Percentiles rank a stretch among this genome's conserved stretches.
Evolutionary conservation across 2,113 vertebrate genomes (phyloP).

Genomic region (Psettodes erumei): DNA sequence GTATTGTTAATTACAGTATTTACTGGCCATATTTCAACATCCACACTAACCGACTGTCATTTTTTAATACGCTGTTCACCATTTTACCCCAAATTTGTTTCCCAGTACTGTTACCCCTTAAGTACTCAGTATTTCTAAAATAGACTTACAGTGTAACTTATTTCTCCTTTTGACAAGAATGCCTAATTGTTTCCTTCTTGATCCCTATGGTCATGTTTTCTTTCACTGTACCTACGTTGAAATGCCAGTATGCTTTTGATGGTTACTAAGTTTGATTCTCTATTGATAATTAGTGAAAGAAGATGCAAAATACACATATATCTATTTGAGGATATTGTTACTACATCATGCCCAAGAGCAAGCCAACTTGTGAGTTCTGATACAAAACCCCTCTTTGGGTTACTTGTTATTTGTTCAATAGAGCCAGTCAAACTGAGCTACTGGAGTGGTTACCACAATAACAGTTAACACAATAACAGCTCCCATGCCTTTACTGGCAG

Average conservation of each 20-base stretch:
- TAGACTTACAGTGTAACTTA: background rate
- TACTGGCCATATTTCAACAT: background rate
- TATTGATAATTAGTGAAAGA: background rate
- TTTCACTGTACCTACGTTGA: background rate
- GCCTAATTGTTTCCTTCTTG: too few species aligned
- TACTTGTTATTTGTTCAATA: background rate
- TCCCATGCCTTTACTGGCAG: background rate
- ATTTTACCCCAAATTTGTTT: background rate
- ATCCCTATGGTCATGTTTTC: too few species aligned
- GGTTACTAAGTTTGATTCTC: background rate
- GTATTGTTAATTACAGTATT: background rate
- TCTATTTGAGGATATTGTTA: background rate
- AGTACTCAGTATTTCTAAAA: background rate
- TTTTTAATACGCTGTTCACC: background rate
- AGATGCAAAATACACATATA: background rate
- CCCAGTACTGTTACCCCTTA: background rate
- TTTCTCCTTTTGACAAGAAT: background rate
- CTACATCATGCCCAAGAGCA: background rate
- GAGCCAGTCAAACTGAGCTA: background rate
- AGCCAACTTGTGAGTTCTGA: background rate
- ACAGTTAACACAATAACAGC: constrained; percentile 7
- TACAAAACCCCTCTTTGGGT: background rate
- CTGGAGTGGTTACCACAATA: background rate
- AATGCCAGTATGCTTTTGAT: background rate
- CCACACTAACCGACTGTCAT: background rate